A percentile compares a stretch with the other conserved stretches of the same genome.
phyloP scores from a whole-genome alignment of 2,888 invertebrate species.

The Aphodius granarius region DNA sequence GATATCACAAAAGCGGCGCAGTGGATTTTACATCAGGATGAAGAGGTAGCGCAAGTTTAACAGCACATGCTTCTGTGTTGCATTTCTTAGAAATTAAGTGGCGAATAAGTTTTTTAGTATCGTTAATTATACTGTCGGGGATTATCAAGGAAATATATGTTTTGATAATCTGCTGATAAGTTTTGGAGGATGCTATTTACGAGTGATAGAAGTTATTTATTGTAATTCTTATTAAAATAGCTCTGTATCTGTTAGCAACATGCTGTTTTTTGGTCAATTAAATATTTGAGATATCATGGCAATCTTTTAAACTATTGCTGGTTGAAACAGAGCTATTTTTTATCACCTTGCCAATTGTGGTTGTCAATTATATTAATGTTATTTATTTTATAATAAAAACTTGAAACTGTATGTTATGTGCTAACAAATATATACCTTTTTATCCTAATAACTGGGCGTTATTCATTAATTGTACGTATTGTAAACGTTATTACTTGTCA shows the following conservation, averaged over 20 bases:
- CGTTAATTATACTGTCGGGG: background rate
- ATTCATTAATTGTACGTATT: background rate
- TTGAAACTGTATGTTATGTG: conserved; percentile 17
- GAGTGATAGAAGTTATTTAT: conserved; percentile 16
- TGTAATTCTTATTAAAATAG: background rate
- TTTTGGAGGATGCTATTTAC: background rate
- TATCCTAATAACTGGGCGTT: background rate
- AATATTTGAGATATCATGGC: too few relatives aligned
- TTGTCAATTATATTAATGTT: conserved; percentile 23
- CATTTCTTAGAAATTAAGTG: background rate
- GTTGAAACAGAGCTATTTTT: background rate
- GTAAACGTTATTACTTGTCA: too few relatives aligned
- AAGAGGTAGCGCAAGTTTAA: conserved; percentile 26
- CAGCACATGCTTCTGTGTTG: background rate
- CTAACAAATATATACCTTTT: conserved; percentile 15
- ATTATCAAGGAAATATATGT: background rate
- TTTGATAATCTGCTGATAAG: background rate
- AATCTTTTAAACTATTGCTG: too few relatives aligned
- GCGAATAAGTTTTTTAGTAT: background rate
- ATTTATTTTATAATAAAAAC: conserved; percentile 26
- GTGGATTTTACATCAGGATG: conserved; percentile 57
- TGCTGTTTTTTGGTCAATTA: too few relatives aligned
- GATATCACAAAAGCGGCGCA: conserved; percentile 70
- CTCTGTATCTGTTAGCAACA: background rate
- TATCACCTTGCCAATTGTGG: conserved; percentile 20